phyloP scores from a whole-genome alignment of 2,797 vertebrate species.

The Xerus rutilus region DNA sequence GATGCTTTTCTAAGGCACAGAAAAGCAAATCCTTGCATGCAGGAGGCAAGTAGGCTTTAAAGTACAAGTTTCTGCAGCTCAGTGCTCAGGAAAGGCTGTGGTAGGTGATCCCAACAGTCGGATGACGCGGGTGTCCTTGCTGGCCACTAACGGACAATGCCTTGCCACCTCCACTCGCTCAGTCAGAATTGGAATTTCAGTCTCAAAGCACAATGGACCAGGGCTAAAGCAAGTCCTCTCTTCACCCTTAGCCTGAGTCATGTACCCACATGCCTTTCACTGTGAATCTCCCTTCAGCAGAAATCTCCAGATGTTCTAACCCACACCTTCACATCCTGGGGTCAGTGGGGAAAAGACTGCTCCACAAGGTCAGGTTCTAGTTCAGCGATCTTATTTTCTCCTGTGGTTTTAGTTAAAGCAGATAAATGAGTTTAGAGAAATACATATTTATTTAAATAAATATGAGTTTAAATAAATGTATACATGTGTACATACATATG shows the following conservation, averaged over 20 bases:
- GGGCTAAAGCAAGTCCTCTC: not conserved
- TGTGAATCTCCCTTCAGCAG: not conserved
- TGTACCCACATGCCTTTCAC: fast-evolving
- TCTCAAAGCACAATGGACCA: not conserved
- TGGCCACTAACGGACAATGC: fast-evolving
- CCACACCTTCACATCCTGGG: no score
- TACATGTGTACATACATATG: no score
- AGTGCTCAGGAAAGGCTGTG: fast-evolving
- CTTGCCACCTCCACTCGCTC: not conserved
- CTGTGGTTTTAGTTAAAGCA: not conserved
- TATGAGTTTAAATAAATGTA: not conserved
- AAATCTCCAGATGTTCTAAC: not conserved
- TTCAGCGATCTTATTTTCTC: not conserved
- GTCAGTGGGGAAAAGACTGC: not conserved
- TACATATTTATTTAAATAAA: no score
- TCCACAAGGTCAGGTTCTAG: not conserved
- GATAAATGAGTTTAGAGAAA: not conserved
- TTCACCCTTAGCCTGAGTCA: fast-evolving
- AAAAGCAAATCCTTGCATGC: not conserved
- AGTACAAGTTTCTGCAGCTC: not conserved
- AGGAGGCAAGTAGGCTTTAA: not conserved
- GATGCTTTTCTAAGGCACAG: not conserved
- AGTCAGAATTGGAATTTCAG: not conserved
- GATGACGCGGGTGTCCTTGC: fast-evolving
- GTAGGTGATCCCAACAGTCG: fast-evolving